Evolutionary conservation across 1,140 invertebrate species (phyloP), one percentile per base, ranked within the genome.

Genomic region (Episyrphus balteatus): DNA sequence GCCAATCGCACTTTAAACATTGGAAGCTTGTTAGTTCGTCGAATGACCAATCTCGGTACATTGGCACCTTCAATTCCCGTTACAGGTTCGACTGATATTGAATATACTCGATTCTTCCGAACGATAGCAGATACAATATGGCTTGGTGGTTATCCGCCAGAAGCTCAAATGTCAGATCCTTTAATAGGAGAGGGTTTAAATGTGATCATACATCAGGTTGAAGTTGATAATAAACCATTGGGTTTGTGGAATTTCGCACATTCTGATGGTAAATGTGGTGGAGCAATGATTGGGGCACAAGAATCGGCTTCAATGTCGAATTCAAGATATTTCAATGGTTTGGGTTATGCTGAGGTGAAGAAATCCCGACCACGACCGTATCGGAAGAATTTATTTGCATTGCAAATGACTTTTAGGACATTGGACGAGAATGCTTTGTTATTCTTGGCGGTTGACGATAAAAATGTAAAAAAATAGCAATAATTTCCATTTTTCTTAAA

Each of bases 231-330:
- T 6, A 75, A 80, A 30, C 79, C 76, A 0, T 70, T 96, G 39
- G 92, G 92, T 0, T 71, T 96, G 0, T 96, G 89, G 88, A 89
- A 94, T 68, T 96, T 93, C 61, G 49, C 70, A 1, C 71, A 74
- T 30, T 75, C 80, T 48, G 66, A 60, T 51, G 73, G 74, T 48
- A 78, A 78, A 8, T 96, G 92, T 58, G 60, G 63, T 5, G 66
- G 66, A 18, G 62, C 62, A 18, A 65, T 66, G 55, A 51, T 59
- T 15, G 66, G 66, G 0, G 60, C 66, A 1, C 50, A 53, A 9
- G 66, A 68, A 49, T 62, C 60, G 5, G 53, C 54, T 0, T 43
- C 61, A 1, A 56, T 54, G 1, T 65, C 63, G 0, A 56, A 55
- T 32, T 54, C 63, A 1, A 47, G 66, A 12, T 76, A 74, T 59